Evolutionary conservation across 2,888 invertebrate species (phyloP).

Genomic region (Synanthedon myopaeformis): DNA sequence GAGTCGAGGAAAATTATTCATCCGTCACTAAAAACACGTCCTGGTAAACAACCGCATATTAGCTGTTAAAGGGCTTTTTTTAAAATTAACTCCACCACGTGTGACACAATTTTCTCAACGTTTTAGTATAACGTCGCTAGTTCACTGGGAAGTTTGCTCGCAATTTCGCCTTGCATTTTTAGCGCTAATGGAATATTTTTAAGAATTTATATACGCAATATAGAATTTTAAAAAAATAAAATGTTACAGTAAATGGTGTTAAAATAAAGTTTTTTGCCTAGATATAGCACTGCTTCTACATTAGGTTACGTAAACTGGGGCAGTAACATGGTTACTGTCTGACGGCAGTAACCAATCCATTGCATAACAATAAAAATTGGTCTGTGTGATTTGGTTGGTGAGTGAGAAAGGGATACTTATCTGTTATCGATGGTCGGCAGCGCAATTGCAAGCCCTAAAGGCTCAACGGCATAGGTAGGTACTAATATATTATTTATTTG

Average conservation of each 20-base stretch:
- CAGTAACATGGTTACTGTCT: too few relatives aligned
- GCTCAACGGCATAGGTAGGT: too few relatives aligned
- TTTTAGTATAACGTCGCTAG: not conserved
- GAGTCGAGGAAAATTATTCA: slow-evolving; percentile 8
- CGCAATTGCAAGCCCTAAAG: too few relatives aligned
- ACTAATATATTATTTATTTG: too few relatives aligned
- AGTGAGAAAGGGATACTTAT: too few relatives aligned
- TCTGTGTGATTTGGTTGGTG: too few relatives aligned
- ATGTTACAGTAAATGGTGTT: not conserved
- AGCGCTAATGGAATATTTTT: not conserved
- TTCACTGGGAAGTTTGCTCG: not conserved
- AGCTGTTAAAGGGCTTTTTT: not conserved
- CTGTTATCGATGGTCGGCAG: too few relatives aligned
- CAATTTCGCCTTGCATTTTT: not conserved
- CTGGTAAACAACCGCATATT: slow-evolving; percentile 2
- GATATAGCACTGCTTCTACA: too few relatives aligned
- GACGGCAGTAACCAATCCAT: too few relatives aligned
- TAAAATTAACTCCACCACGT: not conserved
- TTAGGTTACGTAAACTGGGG: too few relatives aligned
- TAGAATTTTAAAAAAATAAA: not conserved
- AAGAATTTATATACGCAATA: not conserved
- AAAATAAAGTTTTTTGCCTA: too few relatives aligned
- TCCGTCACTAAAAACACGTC: slow-evolving; percentile 2
- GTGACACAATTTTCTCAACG: not conserved
- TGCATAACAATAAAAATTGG: too few relatives aligned